Evolutionary conservation across 2,888 invertebrate species (phyloP), one percentile per base, ranked within the genome.

Genomic region (Drosophila tanythrix): DNA sequence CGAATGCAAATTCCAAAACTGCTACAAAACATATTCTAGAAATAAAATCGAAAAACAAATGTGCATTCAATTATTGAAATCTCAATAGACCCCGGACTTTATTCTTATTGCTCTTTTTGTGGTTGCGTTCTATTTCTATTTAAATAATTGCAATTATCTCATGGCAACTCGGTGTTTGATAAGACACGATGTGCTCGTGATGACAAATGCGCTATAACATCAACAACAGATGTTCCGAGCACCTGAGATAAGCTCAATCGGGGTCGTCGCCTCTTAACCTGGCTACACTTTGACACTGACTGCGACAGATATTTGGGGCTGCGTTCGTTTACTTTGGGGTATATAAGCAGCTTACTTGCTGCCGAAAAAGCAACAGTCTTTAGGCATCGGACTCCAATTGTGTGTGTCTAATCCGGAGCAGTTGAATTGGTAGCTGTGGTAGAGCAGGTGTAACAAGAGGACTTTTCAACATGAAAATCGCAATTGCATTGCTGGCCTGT

Each of bases 401-500:
- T 64, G 71, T 63, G 71, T 63, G 63, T 84, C 83, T 76, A 71
- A 70, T 78, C 82, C 83, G 86, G 80, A 88, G 78, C 74, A 87
- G 79, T 79, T 77, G 75, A 35, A 56, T 13, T n/a, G 27, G 31
- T 33, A 66, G 55, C 43, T 60, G 63, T 25, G 74, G 72, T 55
- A 33, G 55, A 48, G n/a, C 48, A 78, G 70, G 52, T 76, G 35
- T 50, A 63, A 56, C 56, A 18, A 74, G 38, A 27, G 64, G 62
- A 79, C 59, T 36, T 29, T 38, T 69, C 51, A 79, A 63, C 8
- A 92, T 92, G 91, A 92, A 91, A 82, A 69, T 92, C 67, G 90
- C 83, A 59, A 73, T 92, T 48, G 89, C 73, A 74, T 82, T 92
- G 68, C 61, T 92, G 75, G 91, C 90, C 80, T 88, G 89, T 51